Evolutionary conservation across 2,113 vertebrate species (phyloP).

Genomic region (Dissostichus mawsoni): DNA sequence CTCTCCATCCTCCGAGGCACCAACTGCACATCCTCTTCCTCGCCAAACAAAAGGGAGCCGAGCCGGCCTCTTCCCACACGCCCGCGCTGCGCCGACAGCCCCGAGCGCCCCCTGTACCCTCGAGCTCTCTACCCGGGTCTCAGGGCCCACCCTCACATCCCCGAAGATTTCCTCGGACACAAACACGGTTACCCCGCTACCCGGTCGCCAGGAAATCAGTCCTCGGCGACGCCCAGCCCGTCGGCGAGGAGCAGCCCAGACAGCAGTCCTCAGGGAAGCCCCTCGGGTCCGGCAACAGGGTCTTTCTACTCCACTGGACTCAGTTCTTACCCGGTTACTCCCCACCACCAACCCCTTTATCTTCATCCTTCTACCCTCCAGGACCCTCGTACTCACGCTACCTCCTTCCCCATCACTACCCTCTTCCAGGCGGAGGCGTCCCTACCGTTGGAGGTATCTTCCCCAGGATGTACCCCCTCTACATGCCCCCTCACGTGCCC

Average conservation of each 20-base stretch:
- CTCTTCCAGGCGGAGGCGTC: slow-evolving; percentile 77
- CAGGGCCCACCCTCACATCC: slow-evolving; percentile 78
- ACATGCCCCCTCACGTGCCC: slow-evolving; percentile 87
- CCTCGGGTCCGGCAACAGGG: slow-evolving; percentile 72
- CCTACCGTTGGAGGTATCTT: slow-evolving; percentile 86
- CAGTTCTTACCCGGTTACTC: slow-evolving; percentile 88
- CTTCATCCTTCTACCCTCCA: slow-evolving; percentile 85
- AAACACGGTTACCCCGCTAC: slow-evolving; percentile 87
- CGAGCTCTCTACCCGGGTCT: slow-evolving; percentile 90
- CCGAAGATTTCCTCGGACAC: slow-evolving; percentile 90
- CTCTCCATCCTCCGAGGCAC: slow-evolving; percentile 91
- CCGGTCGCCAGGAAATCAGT: slow-evolving; percentile 88
- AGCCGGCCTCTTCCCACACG: slow-evolving; percentile 87
- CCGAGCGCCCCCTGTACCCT: slow-evolving; percentile 90
- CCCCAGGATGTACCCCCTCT: slow-evolving; percentile 92
- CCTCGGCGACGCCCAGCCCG: slow-evolving; percentile 91
- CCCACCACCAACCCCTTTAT: slow-evolving; percentile 85
- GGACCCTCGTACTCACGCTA: slow-evolving; percentile 89
- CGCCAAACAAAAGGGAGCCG: slow-evolving; percentile 78
- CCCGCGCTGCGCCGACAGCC: slow-evolving; percentile 82
- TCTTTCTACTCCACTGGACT: slow-evolving; percentile 87
- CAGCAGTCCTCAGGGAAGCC: slow-evolving; percentile 91
- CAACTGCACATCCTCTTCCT: slow-evolving; percentile 53
- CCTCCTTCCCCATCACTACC: slow-evolving; percentile 88
- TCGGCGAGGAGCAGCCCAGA: slow-evolving; percentile 93